Evolutionary conservation across 2,888 invertebrate species (phyloP), one percentile per base, ranked within the genome.

Genomic region (Drosophila cognata): DNA sequence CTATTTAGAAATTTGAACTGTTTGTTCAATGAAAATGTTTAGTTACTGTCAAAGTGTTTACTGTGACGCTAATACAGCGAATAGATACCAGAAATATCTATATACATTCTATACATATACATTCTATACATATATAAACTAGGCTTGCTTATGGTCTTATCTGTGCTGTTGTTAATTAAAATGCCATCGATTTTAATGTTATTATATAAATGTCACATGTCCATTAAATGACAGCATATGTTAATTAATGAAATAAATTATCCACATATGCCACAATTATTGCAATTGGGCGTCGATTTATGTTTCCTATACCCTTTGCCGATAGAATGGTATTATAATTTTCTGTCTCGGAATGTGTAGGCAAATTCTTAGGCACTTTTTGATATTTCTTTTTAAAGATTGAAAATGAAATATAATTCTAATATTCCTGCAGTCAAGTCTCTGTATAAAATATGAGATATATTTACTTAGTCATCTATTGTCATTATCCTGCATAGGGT

Each of bases 151-250:
- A 7, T 33, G 38, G 11, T 31, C 57, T 79, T 77, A 79, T 74
- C 79, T 57, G 35, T 31, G 60, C 63, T 46, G 60, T 18, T 50
- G 41, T 65, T 79, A 60, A 79, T 77, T 79, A 79, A 77, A 77
- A 77, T 79, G 60, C 58, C 77, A 77, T 79, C 76, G 76, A 79
- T 79, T 71, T 79, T 61, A 57, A 28, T 57, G 31, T 48, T 57
- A 66, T 74, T 74, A 74, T 60, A 59, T 48, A 36, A 36, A 57
- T 61, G 60, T 63, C 77, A 60, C 52, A 58, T 63, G 61, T 52
- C 46, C 65, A 60, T 64, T 71, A 58, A 66, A 60, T 66, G 79
- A 66, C 75, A 75, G 46, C 79, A 70, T 74, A 77, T 77, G 79
- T 79, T 77, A 77, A 79, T 77, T 75, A 77, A 71, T 61, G 61